phyloP scores from a whole-genome alignment of 2,888 invertebrate genomes.

The Diogma glabrata region DNA sequence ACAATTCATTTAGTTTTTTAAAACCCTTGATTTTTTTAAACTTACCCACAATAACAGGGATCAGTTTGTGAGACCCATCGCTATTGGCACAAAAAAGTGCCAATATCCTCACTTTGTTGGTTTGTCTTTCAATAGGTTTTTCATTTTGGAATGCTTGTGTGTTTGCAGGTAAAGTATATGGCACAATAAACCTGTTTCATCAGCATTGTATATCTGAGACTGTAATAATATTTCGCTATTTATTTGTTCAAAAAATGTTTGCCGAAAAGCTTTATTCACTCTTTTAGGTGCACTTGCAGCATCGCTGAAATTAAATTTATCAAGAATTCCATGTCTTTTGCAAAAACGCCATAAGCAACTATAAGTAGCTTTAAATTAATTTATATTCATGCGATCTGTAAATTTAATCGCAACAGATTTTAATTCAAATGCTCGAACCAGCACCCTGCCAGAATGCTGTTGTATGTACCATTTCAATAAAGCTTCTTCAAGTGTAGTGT shows the following conservation, averaged over 20 bases:
- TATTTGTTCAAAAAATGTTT: neutral
- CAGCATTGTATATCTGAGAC: neutral
- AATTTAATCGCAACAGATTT: slow-evolving; percentile 4
- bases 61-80: too few relatives aligned
- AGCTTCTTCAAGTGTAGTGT: slow-evolving; percentile 1
- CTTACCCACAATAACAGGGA: too few relatives aligned
- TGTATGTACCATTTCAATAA: slow-evolving; percentile 2
- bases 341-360: neutral
- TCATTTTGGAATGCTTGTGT: neutral
- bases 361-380: neutral
- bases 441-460: neutral
- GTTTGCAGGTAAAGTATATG: neutral
- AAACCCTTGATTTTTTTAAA: too few relatives aligned
- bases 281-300: neutral
- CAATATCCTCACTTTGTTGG: too few relatives aligned
- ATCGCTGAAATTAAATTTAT: neutral
- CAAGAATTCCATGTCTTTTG: neutral
- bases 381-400: neutral
- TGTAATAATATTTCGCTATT: neutral
- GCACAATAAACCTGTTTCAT: slow-evolving; percentile 1
- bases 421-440: neutral
- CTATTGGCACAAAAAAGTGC: too few relatives aligned
- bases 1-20: too few relatives aligned
- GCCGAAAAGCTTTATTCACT: neutral
- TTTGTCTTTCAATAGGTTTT: too few relatives aligned